Percentiles rank a stretch among this genome's conserved stretches.
These are phyloP conservation scores for Drosophila virilis DNA, from an alignment of 1,140 invertebrate genomes.

Conservation along the genomic window DNA sequence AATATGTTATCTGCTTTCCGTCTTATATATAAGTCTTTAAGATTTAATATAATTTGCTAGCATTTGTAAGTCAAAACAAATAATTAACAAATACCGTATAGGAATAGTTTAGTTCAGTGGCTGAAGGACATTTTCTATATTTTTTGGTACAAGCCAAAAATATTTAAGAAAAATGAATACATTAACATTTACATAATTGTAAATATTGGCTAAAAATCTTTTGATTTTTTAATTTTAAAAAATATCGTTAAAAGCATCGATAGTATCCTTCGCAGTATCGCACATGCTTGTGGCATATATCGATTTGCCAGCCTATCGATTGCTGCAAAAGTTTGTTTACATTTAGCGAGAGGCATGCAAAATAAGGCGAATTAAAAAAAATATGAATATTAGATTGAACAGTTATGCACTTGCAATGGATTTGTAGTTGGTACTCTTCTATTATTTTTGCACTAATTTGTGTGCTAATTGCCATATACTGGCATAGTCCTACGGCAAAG, in stretches of 20 bases:
- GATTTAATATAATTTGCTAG: too few relatives aligned
- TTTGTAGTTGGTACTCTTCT: conserved; percentile 3
- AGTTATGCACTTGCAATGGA: conserved; percentile 27
- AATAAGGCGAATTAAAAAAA: neutral
- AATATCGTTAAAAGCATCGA: neutral
- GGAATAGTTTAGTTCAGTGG: too few relatives aligned
- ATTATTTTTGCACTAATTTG: conserved; percentile 19
- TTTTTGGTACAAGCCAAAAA: too few relatives aligned
- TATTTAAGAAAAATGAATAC: too few relatives aligned
- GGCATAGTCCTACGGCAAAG: conserved; percentile 16
- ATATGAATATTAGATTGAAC: neutral
- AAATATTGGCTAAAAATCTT: too few relatives aligned
- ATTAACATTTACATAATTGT: too few relatives aligned
- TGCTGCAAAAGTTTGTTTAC: neutral
- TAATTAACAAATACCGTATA: too few relatives aligned
- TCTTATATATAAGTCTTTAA: too few relatives aligned
- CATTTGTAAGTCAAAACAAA: too few relatives aligned
- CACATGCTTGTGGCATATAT: neutral
- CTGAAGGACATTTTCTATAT: too few relatives aligned
- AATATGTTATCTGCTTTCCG: too few relatives aligned
- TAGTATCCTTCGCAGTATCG: neutral
- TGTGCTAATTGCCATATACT: conserved; percentile 17
- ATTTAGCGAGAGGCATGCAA: neutral
- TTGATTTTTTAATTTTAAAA: neutral
- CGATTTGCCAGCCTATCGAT: conserved; percentile 5